Conservation (phyloP, 2,113 vertebrate species). For the Kobus ellipsiprymnus region DNA sequence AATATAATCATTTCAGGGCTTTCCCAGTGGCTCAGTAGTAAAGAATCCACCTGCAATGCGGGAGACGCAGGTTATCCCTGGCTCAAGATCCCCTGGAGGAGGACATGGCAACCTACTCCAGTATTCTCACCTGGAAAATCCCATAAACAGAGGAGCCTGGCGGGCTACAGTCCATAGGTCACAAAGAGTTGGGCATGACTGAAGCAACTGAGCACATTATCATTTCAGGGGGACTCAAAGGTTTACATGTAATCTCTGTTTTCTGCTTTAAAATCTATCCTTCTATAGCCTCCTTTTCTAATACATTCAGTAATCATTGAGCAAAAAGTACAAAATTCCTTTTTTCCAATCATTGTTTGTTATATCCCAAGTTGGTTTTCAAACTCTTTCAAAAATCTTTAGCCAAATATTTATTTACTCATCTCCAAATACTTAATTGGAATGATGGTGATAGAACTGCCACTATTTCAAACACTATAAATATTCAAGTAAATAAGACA, state of each 20-base stretch:
- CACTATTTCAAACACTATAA: neutral
- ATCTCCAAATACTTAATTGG: neutral
- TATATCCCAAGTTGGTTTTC: neutral
- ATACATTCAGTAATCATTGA: neutral
- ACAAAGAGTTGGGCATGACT: neutral
- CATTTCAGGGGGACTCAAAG: neutral
- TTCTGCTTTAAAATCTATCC: neutral
- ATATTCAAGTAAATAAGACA: neutral
- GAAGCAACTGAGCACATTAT: neutral
- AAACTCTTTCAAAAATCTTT: neutral
- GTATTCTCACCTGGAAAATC: neutral
- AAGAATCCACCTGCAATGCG: neutral
- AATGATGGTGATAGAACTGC: neutral
- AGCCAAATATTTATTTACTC: neutral
- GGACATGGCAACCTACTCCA: neutral
- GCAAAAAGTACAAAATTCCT: neutral
- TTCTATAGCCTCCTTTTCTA: neutral
- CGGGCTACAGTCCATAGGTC: fast-evolving
- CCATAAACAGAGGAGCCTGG: neutral
- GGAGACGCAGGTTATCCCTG: neutral
- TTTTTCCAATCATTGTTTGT: neutral
- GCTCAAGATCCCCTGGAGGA: neutral
- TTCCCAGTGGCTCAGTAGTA: neutral
- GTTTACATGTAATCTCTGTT: neutral
- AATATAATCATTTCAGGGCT: neutral